Conservation (phyloP, 2,888 invertebrate genomes). For the Chrysina gloriosa region DNA sequence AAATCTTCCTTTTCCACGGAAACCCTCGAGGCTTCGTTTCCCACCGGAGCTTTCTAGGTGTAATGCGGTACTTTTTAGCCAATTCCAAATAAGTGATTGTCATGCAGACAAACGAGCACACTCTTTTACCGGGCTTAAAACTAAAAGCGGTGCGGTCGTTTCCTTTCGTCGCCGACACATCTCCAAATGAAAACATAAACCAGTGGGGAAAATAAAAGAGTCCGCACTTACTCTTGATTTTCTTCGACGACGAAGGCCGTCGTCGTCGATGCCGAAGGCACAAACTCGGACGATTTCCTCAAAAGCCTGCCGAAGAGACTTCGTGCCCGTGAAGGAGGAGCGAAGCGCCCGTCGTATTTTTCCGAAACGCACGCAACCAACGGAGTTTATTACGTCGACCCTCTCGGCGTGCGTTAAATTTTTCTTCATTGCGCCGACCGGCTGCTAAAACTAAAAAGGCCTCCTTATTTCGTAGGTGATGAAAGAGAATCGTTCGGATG, state of each 20-base stretch:
- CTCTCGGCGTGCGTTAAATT: slow-evolving; percentile 6
- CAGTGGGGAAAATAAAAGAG: slow-evolving; percentile 25
- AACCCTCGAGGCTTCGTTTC: neutral
- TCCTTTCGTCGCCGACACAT: slow-evolving; percentile 24
- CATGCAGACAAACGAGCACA: slow-evolving; percentile 17
- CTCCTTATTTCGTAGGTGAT: slow-evolving; percentile 29
- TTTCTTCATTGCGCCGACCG: slow-evolving; percentile 14
- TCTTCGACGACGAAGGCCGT: slow-evolving; percentile 7
- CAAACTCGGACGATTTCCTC: neutral
- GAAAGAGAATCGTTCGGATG: neutral
- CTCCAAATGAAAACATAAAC: slow-evolving; percentile 31
- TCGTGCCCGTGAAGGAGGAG: neutral
- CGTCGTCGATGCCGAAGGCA: slow-evolving; percentile 19
- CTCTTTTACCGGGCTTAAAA: slow-evolving; percentile 16
- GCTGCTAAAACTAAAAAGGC: slow-evolving; percentile 6
- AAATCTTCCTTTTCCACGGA: neutral
- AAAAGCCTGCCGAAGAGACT: slow-evolving; percentile 10
- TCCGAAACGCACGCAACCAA: neutral
- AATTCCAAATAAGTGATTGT: slow-evolving; percentile 16
- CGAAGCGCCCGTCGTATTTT: neutral
- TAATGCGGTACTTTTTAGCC: neutral
- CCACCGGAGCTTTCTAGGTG: neutral
- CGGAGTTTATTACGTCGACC: slow-evolving; percentile 3
- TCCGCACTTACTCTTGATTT: slow-evolving; percentile 30
- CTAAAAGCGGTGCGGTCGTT: slow-evolving; percentile 25